A percentile compares a stretch with the other conserved stretches of the same genome.
phyloP scores from a whole-genome alignment of 2,797 vertebrate genomes.

The Orientallactaga sibirica region DNA sequence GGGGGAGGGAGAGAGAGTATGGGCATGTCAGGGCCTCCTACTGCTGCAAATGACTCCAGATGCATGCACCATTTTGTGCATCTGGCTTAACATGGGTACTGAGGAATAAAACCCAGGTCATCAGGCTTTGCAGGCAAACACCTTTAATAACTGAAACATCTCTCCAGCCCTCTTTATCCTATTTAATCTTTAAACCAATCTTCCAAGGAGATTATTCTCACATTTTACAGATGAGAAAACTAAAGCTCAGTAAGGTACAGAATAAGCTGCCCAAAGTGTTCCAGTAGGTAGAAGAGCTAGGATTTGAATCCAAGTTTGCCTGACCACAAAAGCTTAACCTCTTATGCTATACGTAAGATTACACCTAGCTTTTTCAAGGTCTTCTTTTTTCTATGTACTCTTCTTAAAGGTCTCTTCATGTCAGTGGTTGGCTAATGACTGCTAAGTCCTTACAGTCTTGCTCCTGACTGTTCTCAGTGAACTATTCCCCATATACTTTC shows the following conservation, averaged over 20 bases:
- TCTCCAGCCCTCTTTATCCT: neutral
- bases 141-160: too few species aligned
- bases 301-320: slow-evolving; percentile 42
- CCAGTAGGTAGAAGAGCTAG: neutral
- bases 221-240: slow-evolving; percentile 48
- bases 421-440: too few species aligned
- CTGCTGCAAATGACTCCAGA: too few species aligned
- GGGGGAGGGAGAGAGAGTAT: too few species aligned
- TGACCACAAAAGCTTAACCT: neutral
- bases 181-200: slow-evolving; percentile 19
- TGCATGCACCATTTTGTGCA: too few species aligned
- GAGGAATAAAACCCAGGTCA: too few species aligned
- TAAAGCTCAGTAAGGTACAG: slow-evolving; percentile 10
- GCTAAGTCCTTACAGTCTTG: slow-evolving; percentile 5
- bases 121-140: too few species aligned
- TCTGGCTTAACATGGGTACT: too few species aligned
- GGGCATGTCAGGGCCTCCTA: too few species aligned
- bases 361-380: neutral
- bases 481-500: neutral
- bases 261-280: slow-evolving; percentile 17
- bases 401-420: neutral
- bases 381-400: slow-evolving; percentile 14
- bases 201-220: slow-evolving; percentile 13
- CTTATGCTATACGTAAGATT: neutral
- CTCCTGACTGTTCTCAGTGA: neutral